Conservation (phyloP, 1,140 invertebrate species). For the Zaprionus africanus region DNA sequence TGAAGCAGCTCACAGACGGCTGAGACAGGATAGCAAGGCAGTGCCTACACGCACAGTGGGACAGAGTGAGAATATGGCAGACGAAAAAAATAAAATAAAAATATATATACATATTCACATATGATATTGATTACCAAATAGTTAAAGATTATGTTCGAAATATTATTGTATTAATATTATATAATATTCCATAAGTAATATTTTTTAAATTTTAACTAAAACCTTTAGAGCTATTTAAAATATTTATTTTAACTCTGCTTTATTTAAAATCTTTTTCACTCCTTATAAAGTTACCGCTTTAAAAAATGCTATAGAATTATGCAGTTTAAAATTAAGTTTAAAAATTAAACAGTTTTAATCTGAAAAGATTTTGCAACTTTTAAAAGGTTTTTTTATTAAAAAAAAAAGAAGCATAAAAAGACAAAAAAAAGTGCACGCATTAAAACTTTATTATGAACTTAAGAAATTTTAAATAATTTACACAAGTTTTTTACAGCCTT, state of each 20-base stretch:
- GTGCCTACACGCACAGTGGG: constrained; percentile 23
- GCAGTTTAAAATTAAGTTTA: not conserved
- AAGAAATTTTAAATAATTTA: not conserved
- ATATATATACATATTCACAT: too few species aligned
- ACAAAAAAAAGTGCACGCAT: too few species aligned
- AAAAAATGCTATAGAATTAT: not conserved
- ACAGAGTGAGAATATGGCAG: not conserved
- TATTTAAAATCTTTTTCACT: not conserved
- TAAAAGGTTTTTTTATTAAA: not conserved
- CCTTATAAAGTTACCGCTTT: not conserved
- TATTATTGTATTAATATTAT: too few species aligned
- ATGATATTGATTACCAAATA: too few species aligned
- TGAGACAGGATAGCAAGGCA: constrained; percentile 13
- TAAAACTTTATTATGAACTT: not conserved
- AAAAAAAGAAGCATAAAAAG: not conserved
- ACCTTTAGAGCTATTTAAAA: not conserved
- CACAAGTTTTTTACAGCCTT: not conserved
- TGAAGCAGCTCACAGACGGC: constrained; percentile 19
- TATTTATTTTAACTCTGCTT: not conserved
- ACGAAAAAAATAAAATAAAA: not conserved
- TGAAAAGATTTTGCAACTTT: not conserved
- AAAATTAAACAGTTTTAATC: not conserved
- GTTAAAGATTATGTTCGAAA: too few species aligned
- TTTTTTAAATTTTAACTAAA: too few species aligned
- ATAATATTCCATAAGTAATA: too few species aligned